Conservation (phyloP, 2,797 vertebrate genomes). For the Agapornis canus region DNA sequence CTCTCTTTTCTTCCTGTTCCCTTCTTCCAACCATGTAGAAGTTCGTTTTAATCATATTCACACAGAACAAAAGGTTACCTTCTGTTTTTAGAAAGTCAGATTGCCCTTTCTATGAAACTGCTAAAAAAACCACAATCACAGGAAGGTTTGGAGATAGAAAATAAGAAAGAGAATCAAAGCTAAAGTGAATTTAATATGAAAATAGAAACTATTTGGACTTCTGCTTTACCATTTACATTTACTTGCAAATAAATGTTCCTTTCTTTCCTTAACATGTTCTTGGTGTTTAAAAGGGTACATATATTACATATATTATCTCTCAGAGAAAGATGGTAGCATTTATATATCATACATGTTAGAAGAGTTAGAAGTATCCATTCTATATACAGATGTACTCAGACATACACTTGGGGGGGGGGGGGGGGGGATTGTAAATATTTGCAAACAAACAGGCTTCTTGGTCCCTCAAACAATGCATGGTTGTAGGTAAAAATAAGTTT, state of each 20-base stretch:
- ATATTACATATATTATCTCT: neutral
- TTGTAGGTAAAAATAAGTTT: neutral
- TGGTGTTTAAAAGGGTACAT: neutral
- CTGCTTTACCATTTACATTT: neutral
- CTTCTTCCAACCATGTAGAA: neutral
- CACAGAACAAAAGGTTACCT: neutral
- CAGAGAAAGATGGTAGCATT: neutral
- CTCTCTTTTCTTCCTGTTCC: neutral
- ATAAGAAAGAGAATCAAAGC: neutral
- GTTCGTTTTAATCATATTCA: neutral
- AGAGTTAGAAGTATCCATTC: neutral
- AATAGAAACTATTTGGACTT: neutral
- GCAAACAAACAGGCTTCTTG: neutral
- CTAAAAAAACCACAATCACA: neutral
- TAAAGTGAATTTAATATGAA: neutral
- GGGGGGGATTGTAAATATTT: neutral
- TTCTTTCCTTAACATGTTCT: neutral
- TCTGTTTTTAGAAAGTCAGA: neutral
- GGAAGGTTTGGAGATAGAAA: neutral
- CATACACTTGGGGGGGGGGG: too few relatives aligned
- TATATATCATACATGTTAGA: neutral
- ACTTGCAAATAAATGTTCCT: neutral
- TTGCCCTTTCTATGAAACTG: neutral
- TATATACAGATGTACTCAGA: neutral
- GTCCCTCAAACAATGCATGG: neutral